phyloP scores from a whole-genome alignment of 2,113 vertebrate species.

The Eleginops maclovinus region DNA sequence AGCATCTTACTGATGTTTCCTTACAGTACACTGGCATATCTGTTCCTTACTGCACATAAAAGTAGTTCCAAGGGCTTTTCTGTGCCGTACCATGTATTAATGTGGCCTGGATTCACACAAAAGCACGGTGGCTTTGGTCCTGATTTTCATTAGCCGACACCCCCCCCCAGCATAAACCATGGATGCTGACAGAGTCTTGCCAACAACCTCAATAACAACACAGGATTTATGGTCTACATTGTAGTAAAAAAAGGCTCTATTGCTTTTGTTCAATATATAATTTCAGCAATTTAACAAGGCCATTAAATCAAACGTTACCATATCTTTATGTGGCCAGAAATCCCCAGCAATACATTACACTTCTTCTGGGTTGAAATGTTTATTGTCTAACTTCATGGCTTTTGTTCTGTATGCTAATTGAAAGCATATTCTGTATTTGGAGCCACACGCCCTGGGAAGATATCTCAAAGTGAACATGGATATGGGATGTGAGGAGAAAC shows the following conservation, averaged over 20 bases:
- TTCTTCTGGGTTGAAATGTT: slow-evolving; percentile 56
- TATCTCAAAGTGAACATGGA: slow-evolving; percentile 44
- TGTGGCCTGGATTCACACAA: slow-evolving; percentile 39
- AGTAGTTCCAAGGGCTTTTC: slow-evolving; percentile 45
- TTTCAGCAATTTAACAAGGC: slow-evolving; percentile 64
- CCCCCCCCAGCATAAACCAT: slow-evolving; percentile 57
- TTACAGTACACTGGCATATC: not conserved
- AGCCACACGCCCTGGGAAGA: slow-evolving; percentile 51
- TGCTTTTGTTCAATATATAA: slow-evolving; percentile 71
- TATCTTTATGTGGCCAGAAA: slow-evolving; percentile 70
- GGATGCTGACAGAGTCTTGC: slow-evolving; percentile 54
- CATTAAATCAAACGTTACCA: slow-evolving; percentile 71
- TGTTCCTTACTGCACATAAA: too few species aligned
- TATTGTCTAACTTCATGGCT: slow-evolving; percentile 42
- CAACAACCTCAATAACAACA: slow-evolving; percentile 68
- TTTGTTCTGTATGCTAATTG: slow-evolving; percentile 56
- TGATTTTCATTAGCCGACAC: slow-evolving; percentile 39
- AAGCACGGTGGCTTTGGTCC: slow-evolving; percentile 41
- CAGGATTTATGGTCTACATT: slow-evolving; percentile 48
- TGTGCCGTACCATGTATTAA: slow-evolving; percentile 22
- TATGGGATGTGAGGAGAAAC: slow-evolving; percentile 38
- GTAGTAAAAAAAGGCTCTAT: slow-evolving; percentile 52
- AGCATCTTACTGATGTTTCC: slow-evolving; percentile 20
- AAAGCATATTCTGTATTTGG: slow-evolving; percentile 61
- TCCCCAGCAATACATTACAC: slow-evolving; percentile 44